These are phyloP conservation scores for Archaeoteleia sp. DNA, from an alignment of 2,888 invertebrate genomes.

Conservation along the genomic window DNA sequence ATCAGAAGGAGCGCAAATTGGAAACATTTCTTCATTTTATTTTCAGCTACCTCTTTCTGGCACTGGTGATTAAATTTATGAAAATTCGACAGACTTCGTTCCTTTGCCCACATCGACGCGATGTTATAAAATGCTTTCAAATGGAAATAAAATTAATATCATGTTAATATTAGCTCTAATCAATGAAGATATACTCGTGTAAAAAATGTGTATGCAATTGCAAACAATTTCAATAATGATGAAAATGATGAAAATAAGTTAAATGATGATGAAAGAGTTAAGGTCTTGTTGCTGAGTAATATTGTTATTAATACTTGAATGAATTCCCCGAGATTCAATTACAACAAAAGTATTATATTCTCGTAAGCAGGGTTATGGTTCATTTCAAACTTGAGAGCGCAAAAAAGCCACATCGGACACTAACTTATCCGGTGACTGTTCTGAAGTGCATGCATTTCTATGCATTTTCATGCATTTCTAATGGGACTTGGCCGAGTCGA, in stretches of 20 bases:
- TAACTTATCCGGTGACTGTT: conserved; percentile 33
- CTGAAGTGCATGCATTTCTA: conserved; percentile 58
- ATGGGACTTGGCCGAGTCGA: conserved; percentile 56
- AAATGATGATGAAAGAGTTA: conserved; percentile 42
- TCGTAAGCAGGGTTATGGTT: conserved; percentile 47
- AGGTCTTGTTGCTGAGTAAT: conserved; percentile 40
- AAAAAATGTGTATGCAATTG: too few species aligned
- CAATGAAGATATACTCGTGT: too few species aligned
- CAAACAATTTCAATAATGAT: too few species aligned
- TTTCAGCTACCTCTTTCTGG: conserved; percentile 11
- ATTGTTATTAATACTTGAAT: conserved; percentile 47
- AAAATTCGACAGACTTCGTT: conserved; percentile 5
- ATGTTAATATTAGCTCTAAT: too few species aligned
- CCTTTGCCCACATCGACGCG: conserved; percentile 2
- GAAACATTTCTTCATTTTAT: conserved; percentile 21
- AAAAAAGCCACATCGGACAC: conserved; percentile 41
- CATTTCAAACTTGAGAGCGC: conserved; percentile 55
- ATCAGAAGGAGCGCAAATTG: conserved; percentile 19
- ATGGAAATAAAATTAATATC: too few species aligned
- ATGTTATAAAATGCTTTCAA: too few species aligned
- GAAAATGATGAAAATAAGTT: too few species aligned
- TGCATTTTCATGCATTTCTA: conserved; percentile 66
- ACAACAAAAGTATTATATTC: conserved; percentile 41
- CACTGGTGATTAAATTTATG: conserved; percentile 5
- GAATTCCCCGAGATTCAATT: conserved; percentile 42